Base-by-base conservation (phyloP, 2,113 vertebrate species). In the Etheostoma spectabile region DNA sequence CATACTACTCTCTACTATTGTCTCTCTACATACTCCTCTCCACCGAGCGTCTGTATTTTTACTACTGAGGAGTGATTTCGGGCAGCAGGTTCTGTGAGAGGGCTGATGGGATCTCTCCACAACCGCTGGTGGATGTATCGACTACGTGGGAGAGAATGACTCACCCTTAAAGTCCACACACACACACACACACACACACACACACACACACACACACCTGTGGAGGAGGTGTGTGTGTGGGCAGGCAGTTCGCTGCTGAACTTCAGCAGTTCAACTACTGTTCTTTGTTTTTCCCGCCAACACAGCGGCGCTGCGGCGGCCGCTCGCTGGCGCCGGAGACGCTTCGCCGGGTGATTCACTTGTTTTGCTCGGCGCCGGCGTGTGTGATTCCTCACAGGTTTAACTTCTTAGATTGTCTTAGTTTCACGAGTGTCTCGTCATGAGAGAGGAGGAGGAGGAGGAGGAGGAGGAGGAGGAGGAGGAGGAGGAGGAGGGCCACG, bases 211-310 rank as follows among this genome's bases (percentile, higher is more conserved):
- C 27, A 78, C 68, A 85, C 88, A 87, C 80, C 85, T 91, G 90
- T 89, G 88, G 90, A 91, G 87, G 90, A 89, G 87, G 86, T 74
- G 83, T 90, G 61, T 77, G 89, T 80, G 90, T 89, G 85, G 85
- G 89, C 82, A 82, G 65, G 64, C 86, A 84, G 70, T 64, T 79
- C 62, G 10, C 69, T 52, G 61, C 77, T 86, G 52, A 80, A 83
- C 73, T 66, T 56, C 62, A n/a, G n/a, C n/a, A n/a, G n/a, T n/a
- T n/a, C n/a, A n/a, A n/a, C 75, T 21, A 7, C 5, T 4, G 21
- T 35, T 46, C 24, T 8, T 19, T 24, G 18, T 27, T 57, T 76
- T 81, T 46, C 55, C 77, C 84, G 49, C 55, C 62, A 52, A 60
- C 72, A 86, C 81, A 70, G n/a, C 77, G 53, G 53, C 2, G 51